Conservation (phyloP, 2,113 vertebrate species). For the Brienomyrus brachyistius region DNA sequence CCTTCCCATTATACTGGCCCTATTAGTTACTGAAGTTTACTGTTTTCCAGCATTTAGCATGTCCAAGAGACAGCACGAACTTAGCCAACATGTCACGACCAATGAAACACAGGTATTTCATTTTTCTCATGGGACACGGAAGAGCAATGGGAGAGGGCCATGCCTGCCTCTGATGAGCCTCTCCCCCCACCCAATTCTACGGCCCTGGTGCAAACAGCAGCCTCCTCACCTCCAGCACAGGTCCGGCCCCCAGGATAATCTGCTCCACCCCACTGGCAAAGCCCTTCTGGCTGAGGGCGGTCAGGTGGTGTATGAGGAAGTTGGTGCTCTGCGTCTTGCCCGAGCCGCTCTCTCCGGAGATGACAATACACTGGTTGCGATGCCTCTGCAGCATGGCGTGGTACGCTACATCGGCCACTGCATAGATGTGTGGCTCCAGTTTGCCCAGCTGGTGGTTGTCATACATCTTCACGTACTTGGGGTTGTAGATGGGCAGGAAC, state of each 20-base stretch:
- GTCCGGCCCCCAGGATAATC: constrained; percentile 95
- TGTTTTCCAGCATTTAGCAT: not conserved
- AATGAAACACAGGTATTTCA: not conserved
- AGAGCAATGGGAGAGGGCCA: not conserved
- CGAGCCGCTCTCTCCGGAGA: constrained; percentile 95
- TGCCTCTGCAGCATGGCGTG: constrained; percentile 91
- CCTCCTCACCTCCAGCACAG: constrained; percentile 87
- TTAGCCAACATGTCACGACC: not conserved
- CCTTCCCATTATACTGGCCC: not conserved
- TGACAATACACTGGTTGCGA: constrained; percentile 94
- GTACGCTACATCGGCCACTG: constrained; percentile 93
- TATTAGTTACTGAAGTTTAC: not conserved
- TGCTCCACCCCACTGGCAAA: constrained; percentile 98
- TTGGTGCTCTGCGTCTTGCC: constrained; percentile 99
- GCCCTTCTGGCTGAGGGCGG: constrained; percentile 95
- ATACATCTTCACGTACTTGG: constrained; percentile 98
- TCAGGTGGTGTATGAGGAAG: constrained; percentile 97
- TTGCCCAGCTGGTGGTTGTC: constrained; percentile 92
- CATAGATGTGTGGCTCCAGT: constrained; percentile 93
- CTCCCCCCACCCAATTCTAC: not conserved
- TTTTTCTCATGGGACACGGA: not conserved
- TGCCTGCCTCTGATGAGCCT: not conserved
- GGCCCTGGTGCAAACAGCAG: not conserved
- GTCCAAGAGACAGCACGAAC: not conserved
- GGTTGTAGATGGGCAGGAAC: constrained; percentile 98